A percentile compares a stretch with the other conserved stretches of the same genome.
These are phyloP conservation scores for Labeo catla DNA, from an alignment of 2,113 vertebrate genomes.

Conservation along the genomic window DNA sequence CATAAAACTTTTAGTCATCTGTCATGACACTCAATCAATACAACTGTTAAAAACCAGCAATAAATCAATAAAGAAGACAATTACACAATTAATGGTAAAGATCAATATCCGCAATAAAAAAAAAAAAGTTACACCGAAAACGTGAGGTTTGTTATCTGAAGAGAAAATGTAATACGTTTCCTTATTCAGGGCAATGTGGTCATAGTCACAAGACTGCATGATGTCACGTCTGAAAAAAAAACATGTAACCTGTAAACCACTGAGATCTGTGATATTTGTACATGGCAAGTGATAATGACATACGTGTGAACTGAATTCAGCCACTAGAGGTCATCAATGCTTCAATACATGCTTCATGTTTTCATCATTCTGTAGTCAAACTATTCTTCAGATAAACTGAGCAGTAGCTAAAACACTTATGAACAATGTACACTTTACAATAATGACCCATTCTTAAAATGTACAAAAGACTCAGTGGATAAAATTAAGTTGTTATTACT, in stretches of 20 bases:
- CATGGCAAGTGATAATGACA: background rate
- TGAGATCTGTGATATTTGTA: background rate
- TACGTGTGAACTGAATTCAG: background rate
- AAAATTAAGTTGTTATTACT: background rate
- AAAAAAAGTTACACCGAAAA: background rate
- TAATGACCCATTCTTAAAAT: background rate
- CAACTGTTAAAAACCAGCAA: background rate
- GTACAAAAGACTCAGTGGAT: background rate
- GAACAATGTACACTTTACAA: constrained; percentile 22
- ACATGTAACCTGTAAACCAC: too few species aligned
- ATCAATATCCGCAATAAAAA: background rate
- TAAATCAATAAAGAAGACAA: background rate
- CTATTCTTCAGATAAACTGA: background rate
- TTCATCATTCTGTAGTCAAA: background rate
- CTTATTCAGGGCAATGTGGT: background rate
- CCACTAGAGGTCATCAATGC: background rate
- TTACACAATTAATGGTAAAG: background rate
- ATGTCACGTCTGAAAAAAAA: background rate
- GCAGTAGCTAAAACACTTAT: background rate
- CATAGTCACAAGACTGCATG: background rate
- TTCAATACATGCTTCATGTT: background rate
- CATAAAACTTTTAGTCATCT: background rate
- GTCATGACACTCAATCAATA: background rate
- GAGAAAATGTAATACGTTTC: background rate
- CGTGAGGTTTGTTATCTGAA: background rate